These are phyloP conservation scores for Numenius phaeopus DNA, from an alignment of 2,797 vertebrate genomes.

Conservation along the genomic window DNA sequence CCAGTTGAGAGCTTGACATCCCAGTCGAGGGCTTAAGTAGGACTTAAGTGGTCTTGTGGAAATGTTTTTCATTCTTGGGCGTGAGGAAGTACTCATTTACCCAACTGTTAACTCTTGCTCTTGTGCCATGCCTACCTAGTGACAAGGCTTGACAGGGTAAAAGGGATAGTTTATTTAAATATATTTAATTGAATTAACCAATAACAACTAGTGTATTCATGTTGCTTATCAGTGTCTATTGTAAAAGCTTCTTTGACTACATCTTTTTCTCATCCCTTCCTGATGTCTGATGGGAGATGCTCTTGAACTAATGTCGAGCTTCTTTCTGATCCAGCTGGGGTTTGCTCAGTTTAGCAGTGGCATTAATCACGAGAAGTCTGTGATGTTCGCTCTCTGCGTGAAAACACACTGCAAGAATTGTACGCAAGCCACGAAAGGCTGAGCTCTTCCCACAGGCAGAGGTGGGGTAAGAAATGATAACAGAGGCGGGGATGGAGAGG, in stretches of 20 bases:
- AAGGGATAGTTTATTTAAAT: background rate
- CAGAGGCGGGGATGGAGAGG: background rate
- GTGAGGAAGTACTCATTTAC: background rate
- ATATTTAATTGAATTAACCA: background rate
- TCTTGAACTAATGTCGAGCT: background rate
- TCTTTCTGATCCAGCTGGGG: background rate
- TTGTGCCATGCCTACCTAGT: background rate
- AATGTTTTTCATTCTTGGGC: background rate
- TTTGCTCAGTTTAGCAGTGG: background rate
- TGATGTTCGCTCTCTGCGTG: no score
- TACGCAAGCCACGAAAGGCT: background rate
- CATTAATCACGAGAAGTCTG: rapidly evolving
- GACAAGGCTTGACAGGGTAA: background rate
- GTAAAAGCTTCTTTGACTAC: background rate
- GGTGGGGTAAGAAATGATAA: rapidly evolving
- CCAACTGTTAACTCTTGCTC: background rate
- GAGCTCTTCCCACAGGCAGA: background rate
- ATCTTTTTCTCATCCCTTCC: background rate
- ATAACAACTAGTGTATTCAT: background rate
- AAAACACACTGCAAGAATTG: background rate
- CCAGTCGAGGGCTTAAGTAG: background rate
- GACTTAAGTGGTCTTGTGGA: background rate
- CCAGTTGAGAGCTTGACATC: background rate
- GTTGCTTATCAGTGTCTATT: background rate
- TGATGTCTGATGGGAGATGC: background rate